Evolutionary conservation across 92 coral and sea anemone genomes (phyloP).

Genomic region (Anthopleura xanthogrammica): DNA sequence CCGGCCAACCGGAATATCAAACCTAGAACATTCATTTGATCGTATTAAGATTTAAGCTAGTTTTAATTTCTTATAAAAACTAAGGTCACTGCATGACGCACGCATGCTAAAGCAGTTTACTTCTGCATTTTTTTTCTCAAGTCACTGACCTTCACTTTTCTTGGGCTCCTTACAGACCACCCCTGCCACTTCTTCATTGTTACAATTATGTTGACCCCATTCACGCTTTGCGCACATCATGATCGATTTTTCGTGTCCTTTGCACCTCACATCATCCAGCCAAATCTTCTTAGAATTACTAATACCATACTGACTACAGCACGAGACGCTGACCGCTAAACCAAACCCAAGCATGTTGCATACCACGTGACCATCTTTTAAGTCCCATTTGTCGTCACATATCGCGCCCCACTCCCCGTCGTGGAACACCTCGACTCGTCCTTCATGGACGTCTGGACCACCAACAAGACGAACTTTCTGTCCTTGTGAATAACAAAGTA

Average conservation of each 20-base stretch:
- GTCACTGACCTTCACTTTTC: neutral
- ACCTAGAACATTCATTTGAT: neutral
- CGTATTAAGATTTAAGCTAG: no score
- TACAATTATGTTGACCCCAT: conserved; percentile 34
- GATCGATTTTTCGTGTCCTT: conserved; percentile 17
- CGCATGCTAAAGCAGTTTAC: neutral
- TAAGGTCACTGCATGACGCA: no score
- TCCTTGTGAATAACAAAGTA: neutral
- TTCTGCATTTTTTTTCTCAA: neutral
- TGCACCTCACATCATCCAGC: conserved; percentile 42
- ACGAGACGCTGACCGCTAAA: conserved; percentile 29
- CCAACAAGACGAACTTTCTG: conserved; percentile 34
- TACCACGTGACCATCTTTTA: conserved; percentile 42
- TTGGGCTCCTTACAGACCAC: conserved; percentile 21
- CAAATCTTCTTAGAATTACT: conserved; percentile 27
- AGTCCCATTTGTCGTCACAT: conserved; percentile 45
- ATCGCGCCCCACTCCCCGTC: conserved; percentile 43
- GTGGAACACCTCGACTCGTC: conserved; percentile 44
- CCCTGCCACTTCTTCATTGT: conserved; percentile 32
- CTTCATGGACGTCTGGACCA: conserved; percentile 31
- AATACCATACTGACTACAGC: conserved; percentile 33
- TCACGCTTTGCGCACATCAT: conserved; percentile 12
- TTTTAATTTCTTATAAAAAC: no score
- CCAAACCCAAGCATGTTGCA: conserved; percentile 49
- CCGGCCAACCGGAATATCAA: conserved; percentile 30